Conservation (phyloP, 2,797 vertebrate genomes). For the Ctenopoma multispine region DNA sequence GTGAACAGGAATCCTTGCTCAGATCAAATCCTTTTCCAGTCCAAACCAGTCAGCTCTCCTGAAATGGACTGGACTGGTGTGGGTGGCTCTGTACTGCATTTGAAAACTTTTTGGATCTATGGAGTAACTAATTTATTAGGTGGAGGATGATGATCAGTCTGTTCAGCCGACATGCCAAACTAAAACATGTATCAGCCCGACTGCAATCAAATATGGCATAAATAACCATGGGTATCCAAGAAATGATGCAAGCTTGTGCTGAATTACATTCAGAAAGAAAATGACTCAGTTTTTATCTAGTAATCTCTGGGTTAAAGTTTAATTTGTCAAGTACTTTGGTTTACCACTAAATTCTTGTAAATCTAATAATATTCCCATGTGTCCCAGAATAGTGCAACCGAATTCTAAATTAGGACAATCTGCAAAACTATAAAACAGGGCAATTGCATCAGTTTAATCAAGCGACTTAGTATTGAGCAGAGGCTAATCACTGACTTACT, state of each 20-base stretch:
- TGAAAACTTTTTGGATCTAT: conserved; percentile 3
- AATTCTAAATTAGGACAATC: no score
- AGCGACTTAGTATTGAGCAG: neutral
- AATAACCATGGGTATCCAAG: neutral
- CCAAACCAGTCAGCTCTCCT: conserved; percentile 10
- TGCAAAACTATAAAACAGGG: no score
- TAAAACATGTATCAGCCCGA: neutral
- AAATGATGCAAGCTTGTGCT: neutral
- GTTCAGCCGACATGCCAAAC: neutral
- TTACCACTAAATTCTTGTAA: no score
- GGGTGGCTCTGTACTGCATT: neutral
- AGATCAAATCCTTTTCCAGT: conserved; percentile 19
- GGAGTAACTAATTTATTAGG: neutral
- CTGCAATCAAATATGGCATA: neutral
- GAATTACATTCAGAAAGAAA: neutral
- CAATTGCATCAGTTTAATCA: neutral
- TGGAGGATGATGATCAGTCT: neutral
- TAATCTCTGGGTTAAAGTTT: no score
- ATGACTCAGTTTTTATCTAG: no score
- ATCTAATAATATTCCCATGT: no score
- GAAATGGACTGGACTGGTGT: conserved; percentile 6
- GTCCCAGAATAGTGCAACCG: no score
- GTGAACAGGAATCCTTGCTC: conserved; percentile 29
- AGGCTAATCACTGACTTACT: no score
- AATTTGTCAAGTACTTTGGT: no score